Percentiles rank a stretch among this genome's conserved stretches.
phyloP scores from a whole-genome alignment of 2,113 vertebrate genomes.

The Dicrurus megarhynchus region DNA sequence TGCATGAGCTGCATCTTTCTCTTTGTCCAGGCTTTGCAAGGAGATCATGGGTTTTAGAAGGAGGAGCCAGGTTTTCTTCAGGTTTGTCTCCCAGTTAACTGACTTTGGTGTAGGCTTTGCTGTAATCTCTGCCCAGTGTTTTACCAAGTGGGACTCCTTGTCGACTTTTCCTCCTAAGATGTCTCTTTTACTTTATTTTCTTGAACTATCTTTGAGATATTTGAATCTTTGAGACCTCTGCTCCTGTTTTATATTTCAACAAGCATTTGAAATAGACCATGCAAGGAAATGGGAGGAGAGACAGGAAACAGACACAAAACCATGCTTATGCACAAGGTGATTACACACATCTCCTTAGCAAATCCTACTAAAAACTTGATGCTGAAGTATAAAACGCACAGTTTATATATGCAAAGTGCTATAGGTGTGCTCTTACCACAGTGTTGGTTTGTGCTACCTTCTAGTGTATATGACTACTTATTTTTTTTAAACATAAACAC shows the following conservation, averaged over 20 bases:
- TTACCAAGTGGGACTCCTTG: not conserved
- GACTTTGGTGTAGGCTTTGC: not conserved
- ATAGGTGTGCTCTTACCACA: not conserved
- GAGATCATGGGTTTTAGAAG: not conserved
- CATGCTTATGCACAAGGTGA: not conserved
- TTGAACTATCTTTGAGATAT: not conserved
- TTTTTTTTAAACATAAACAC: not conserved
- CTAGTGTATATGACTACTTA: not conserved
- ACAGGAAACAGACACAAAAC: not conserved
- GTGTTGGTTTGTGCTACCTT: not conserved
- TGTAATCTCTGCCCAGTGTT: not conserved
- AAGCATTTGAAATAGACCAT: not conserved
- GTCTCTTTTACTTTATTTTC: not conserved
- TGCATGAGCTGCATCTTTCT: accelerated
- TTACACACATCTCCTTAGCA: not conserved
- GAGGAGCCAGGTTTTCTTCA: not conserved
- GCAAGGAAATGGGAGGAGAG: not conserved
- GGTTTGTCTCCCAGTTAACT: not conserved
- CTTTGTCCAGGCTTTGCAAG: not conserved
- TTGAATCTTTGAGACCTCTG: not conserved
- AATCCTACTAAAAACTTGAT: not conserved
- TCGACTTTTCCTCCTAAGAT: not conserved
- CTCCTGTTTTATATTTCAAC: not conserved
- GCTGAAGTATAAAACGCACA: not conserved
- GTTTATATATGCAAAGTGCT: not conserved